These are phyloP conservation scores for Griposia aprilina DNA, from an alignment of 2,888 invertebrate genomes.

Conservation along the genomic window DNA sequence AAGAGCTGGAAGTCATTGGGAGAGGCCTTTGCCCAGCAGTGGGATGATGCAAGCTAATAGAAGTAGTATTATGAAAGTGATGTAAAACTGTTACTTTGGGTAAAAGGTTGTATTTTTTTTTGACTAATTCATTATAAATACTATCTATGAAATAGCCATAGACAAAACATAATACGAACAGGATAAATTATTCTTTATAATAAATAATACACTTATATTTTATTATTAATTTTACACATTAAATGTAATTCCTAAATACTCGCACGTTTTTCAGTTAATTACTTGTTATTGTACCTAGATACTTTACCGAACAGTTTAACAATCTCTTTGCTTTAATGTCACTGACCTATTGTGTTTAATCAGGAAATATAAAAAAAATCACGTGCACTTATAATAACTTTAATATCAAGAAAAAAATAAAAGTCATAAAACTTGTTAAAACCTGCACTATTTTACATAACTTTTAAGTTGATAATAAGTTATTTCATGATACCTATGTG, in stretches of 20 bases:
- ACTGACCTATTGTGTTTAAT: slow-evolving; percentile 33
- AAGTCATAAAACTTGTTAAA: slow-evolving; percentile 9
- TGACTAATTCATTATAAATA: too few relatives aligned
- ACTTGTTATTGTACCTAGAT: slow-evolving; percentile 10
- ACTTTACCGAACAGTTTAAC: slow-evolving; percentile 25
- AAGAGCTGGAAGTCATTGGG: too few relatives aligned
- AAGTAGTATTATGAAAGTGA: too few relatives aligned
- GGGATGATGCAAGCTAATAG: too few relatives aligned
- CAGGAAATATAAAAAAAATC: slow-evolving; percentile 59
- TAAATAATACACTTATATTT: background rate
- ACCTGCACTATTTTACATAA: background rate
- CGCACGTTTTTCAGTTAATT: slow-evolving; percentile 8
- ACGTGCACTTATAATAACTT: slow-evolving; percentile 32
- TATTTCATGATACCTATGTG: background rate
- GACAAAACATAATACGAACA: background rate
- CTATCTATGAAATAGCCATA: too few relatives aligned
- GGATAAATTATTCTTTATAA: background rate
- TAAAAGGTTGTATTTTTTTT: too few relatives aligned
- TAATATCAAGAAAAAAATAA: slow-evolving; percentile 47
- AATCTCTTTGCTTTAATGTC: slow-evolving; percentile 46
- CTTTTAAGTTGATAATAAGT: background rate
- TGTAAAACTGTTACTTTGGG: too few relatives aligned
- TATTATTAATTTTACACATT: background rate
- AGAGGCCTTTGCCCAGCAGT: too few relatives aligned
- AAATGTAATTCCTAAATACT: slow-evolving; percentile 25